Conservation (phyloP, 1,140 invertebrate species). For the Anastrepha ludens region DNA sequence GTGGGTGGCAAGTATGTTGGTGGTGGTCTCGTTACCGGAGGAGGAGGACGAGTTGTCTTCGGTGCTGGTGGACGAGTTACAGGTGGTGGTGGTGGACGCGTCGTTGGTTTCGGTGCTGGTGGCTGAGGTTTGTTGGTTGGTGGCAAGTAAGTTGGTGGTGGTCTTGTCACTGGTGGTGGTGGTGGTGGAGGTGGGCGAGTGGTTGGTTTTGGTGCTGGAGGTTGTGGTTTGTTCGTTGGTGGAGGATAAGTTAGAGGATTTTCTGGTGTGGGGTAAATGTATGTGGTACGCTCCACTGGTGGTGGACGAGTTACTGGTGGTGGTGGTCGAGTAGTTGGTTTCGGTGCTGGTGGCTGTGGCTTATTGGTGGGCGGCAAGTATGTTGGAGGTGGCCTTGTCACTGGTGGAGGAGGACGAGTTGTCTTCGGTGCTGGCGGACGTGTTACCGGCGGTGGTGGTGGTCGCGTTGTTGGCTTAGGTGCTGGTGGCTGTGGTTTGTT, state of each 20-base stretch:
- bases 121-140: slow-evolving; percentile 55
- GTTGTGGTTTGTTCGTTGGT: slow-evolving; percentile 63
- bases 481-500: slow-evolving; percentile 53
- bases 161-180: slow-evolving; percentile 29
- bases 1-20: slow-evolving; percentile 56
- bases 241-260: slow-evolving; percentile 57
- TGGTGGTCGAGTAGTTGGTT: slow-evolving; percentile 59
- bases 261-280: slow-evolving; percentile 11
- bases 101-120: slow-evolving; percentile 51
- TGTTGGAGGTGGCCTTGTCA: slow-evolving; percentile 54
- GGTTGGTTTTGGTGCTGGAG: slow-evolving; percentile 50
- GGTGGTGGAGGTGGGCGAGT: slow-evolving; percentile 52
- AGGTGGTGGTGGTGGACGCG: slow-evolving; percentile 53
- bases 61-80: slow-evolving; percentile 52
- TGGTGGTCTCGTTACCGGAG: slow-evolving; percentile 45
- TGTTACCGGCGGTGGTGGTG: slow-evolving; percentile 57
- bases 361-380: slow-evolving; percentile 4
- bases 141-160: slow-evolving; percentile 51
- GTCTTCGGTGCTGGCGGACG: slow-evolving; percentile 62
- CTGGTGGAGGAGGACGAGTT: slow-evolving; percentile 52
- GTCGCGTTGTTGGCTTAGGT: slow-evolving; percentile 48
- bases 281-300: slow-evolving; percentile 52
- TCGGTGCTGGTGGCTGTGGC: slow-evolving; percentile 53
- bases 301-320: slow-evolving; percentile 55
- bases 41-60: slow-evolving; percentile 53